These are phyloP conservation scores for Oegoconia quadripuncta DNA, from an alignment of 2,888 invertebrate species.

Conservation along the genomic window DNA sequence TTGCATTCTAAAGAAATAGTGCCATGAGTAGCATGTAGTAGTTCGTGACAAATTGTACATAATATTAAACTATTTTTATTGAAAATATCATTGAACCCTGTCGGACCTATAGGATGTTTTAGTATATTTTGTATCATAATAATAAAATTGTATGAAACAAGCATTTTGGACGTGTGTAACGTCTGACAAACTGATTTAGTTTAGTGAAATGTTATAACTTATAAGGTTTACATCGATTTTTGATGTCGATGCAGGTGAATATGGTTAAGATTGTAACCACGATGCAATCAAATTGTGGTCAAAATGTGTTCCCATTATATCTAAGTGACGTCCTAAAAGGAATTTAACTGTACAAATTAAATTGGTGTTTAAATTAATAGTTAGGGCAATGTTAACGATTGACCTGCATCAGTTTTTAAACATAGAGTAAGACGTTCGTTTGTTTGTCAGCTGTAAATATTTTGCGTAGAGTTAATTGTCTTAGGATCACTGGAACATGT, in stretches of 20 bases:
- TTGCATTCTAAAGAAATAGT: conserved; percentile 65
- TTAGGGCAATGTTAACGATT: conserved; percentile 59
- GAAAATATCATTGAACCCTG: conserved; percentile 47
- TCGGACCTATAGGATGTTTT: conserved; percentile 38
- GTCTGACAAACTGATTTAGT: conserved; percentile 45
- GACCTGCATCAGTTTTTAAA: conserved; percentile 64
- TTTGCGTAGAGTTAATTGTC: conserved; percentile 62
- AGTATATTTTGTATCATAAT: conserved; percentile 51
- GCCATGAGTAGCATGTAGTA: conserved; percentile 56
- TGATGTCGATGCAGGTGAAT: conserved; percentile 66
- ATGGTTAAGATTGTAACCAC: conserved; percentile 57
- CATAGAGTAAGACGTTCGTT: conserved; percentile 53
- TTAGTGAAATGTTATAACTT: conserved; percentile 47
- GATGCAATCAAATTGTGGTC: conserved; percentile 43
- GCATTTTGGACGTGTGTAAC: conserved; percentile 48
- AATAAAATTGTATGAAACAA: conserved; percentile 43
- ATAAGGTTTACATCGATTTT: conserved; percentile 35
- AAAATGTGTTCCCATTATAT: conserved; percentile 56
- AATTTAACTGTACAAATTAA: conserved; percentile 39
- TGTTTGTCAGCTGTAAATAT: conserved; percentile 73
- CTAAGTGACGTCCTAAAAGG: conserved; percentile 50
- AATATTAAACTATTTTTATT: conserved; percentile 47
- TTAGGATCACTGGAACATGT: conserved; percentile 64
- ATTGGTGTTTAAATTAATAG: conserved; percentile 8
- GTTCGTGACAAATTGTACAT: conserved; percentile 66